Base-by-base conservation (phyloP, 2,797 vertebrate species). In the Champsocephalus esox region DNA sequence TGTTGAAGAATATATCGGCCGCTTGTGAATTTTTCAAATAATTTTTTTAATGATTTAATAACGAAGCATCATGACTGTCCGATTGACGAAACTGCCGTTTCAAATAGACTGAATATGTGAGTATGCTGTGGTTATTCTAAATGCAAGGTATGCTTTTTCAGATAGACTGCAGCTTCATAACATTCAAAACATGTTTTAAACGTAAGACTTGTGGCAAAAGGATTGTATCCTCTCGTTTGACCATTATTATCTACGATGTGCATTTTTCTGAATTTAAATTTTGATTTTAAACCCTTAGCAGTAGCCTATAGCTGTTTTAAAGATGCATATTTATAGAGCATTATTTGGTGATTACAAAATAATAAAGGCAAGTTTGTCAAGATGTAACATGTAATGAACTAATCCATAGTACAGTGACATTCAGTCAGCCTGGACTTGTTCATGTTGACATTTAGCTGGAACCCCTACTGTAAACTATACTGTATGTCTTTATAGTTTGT, bases 361-460 rank as follows among this genome's bases (percentile, higher is more conserved):
- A 56, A 24, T 19, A 17, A 6, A 41, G 45, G 50, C 28, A 38
- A 21, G 19, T 73, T 54, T 34, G 52, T 55, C 51, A 52, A 57
- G 51, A 55, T 74, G 69, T 45, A 58, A 65, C 51, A 28, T 73
- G 78, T 73, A 76, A 85, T 65, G 50, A 60, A 76, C 70, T 75
- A 82, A 80, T 80, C 80, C 73, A 73, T 46, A 83, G 73, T 63
- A n/a, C 48, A 58, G 45, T 66, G 66, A 60, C 48, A 74, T 52
- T 51, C 69, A 72, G 48, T 50, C 70, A 71, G 68, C 74, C 84
- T 77, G 79, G 52, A 77, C 81, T 70, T 80, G 72, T 74, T 80
- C 88, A 77, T 78, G 77, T 74, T 92, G 88, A 90, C 88, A 87
- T 90, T 90, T 90, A 84, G 75, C 85, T 70, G 60, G 69, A 55